Evolutionary conservation across 1,140 invertebrate species (phyloP).

Genomic region (Pantala flavescens): DNA sequence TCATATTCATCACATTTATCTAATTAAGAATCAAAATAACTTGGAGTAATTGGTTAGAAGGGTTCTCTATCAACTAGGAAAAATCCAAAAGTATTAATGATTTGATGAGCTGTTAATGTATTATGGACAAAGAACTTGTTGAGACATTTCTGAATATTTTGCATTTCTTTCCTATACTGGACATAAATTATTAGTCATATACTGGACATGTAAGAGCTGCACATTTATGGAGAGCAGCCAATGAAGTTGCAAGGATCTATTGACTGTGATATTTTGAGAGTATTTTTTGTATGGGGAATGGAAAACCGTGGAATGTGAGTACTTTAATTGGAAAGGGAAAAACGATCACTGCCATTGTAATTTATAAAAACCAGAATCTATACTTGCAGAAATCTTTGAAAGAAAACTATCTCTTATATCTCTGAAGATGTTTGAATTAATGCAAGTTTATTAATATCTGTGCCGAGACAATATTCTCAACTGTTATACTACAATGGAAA

Average conservation of each 20-base stretch:
- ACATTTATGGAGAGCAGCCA: too few relatives aligned
- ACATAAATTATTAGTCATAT: too few relatives aligned
- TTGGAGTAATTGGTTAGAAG: too few relatives aligned
- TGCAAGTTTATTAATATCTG: background rate
- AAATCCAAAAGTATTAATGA: too few relatives aligned
- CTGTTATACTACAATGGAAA: conserved; percentile 1
- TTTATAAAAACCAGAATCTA: background rate
- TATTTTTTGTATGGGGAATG: background rate
- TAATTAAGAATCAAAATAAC: too few relatives aligned
- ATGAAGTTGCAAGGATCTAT: background rate
- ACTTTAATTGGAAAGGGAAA: background rate
- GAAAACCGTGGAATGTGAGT: background rate
- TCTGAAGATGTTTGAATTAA: background rate
- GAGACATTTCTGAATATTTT: too few relatives aligned
- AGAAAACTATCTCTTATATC: background rate
- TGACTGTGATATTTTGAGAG: conserved; percentile 1
- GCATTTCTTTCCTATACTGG: too few relatives aligned
- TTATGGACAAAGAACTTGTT: too few relatives aligned
- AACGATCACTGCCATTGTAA: background rate
- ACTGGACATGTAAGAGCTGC: too few relatives aligned
- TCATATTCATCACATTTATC: too few relatives aligned
- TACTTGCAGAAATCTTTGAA: background rate
- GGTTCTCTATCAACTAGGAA: too few relatives aligned
- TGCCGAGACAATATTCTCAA: background rate
- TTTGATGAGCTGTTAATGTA: too few relatives aligned